Evolutionary conservation across 2,113 vertebrate species (phyloP).

Genomic region (Tupaia tana): DNA sequence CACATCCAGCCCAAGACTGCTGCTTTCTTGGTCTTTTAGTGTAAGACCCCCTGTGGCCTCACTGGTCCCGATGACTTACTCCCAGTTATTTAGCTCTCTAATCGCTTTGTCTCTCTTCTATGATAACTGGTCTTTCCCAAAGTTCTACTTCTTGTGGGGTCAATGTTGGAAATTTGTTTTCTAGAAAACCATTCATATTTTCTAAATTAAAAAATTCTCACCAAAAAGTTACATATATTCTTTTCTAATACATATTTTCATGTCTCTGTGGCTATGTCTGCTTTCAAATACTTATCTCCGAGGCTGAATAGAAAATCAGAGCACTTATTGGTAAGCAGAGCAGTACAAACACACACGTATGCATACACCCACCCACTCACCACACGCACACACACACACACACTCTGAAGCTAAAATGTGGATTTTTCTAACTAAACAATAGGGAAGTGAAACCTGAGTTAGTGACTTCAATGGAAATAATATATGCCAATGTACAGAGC

Average conservation of each 20-base stretch:
- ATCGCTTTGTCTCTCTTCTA: not conserved
- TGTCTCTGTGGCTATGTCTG: not conserved
- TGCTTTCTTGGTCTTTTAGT: not conserved
- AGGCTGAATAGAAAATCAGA: conserved; percentile 8
- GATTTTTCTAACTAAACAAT: not conserved
- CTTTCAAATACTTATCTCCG: conserved; percentile 18
- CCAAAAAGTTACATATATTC: not conserved
- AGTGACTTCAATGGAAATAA: not conserved
- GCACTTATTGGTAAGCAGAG: not conserved
- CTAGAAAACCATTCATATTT: not conserved
- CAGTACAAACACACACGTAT: not conserved
- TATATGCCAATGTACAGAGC: not conserved
- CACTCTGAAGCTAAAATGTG: not conserved
- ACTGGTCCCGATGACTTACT: not conserved
- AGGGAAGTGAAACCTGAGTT: not conserved
- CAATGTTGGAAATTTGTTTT: not conserved
- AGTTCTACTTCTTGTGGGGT: not conserved
- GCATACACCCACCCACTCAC: not conserved
- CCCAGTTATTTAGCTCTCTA: not conserved
- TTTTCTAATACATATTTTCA: not conserved
- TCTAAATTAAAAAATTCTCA: not conserved
- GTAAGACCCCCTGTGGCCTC: not conserved
- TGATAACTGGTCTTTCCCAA: not conserved
- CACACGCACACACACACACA: not conserved
- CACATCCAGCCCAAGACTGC: not conserved